Conservation (phyloP, 2,888 invertebrate species). For the Leptinotarsa tumamoca region DNA sequence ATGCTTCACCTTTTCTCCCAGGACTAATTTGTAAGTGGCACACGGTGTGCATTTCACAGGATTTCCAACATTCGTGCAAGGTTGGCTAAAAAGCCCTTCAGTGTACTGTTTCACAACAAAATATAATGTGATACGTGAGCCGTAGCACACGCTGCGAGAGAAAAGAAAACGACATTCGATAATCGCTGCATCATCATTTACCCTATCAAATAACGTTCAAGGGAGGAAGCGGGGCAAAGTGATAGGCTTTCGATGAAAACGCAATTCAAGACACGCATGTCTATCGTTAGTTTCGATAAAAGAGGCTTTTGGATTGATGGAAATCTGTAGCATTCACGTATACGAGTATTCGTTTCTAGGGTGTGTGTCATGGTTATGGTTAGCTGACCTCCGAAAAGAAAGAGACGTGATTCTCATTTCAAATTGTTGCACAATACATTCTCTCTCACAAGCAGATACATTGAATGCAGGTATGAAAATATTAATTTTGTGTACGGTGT, state of each 20-base stretch:
- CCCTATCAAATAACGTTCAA: constrained; percentile 1
- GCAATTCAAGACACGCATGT: not conserved
- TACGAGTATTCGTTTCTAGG: not conserved
- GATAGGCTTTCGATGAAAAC: not conserved
- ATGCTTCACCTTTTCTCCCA: no score
- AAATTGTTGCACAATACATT: not conserved
- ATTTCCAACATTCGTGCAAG: constrained; percentile 1
- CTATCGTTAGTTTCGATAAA: not conserved
- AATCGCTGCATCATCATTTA: constrained; percentile 10
- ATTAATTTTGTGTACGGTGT: no score
- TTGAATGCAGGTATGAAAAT: no score
- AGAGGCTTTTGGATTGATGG: not conserved
- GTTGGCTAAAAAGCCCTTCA: not conserved
- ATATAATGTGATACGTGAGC: constrained; percentile 21
- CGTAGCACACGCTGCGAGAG: not conserved
- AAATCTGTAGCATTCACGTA: not conserved
- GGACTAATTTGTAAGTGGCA: no score
- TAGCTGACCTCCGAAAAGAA: not conserved
- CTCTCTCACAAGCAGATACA: no score
- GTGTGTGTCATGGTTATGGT: not conserved
- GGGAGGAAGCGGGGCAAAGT: not conserved
- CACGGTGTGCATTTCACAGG: not conserved
- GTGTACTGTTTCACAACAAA: constrained; percentile 23
- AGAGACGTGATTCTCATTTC: not conserved
- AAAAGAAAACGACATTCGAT: not conserved